Percentiles rank a stretch among this genome's conserved stretches.
Conservation (phyloP, 2,797 vertebrate species). For the Acridotheres tristis region DNA sequence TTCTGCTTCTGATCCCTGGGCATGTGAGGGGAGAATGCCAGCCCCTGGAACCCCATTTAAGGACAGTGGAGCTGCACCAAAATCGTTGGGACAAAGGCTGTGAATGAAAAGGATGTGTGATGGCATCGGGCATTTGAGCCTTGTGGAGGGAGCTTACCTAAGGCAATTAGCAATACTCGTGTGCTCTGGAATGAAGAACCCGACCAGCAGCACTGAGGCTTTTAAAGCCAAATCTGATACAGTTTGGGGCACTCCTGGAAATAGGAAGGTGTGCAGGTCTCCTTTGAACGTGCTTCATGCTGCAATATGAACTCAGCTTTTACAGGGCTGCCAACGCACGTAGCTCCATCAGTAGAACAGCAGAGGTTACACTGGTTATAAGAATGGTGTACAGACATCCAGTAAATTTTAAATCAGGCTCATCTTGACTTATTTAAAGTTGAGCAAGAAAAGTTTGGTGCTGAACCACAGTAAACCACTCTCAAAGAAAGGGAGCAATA, state of each 20-base stretch:
- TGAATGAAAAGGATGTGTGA: neutral
- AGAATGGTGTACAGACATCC: neutral
- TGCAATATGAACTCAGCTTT: neutral
- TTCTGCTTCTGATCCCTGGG: neutral
- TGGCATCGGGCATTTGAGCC: neutral
- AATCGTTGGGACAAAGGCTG: neutral
- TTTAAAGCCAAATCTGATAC: constrained; percentile 21
- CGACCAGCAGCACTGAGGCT: neutral
- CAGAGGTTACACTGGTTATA: neutral
- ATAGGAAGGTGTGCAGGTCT: neutral
- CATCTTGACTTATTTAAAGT: neutral
- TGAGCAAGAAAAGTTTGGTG: neutral
- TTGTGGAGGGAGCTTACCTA: neutral
- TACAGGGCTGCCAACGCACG: neutral
- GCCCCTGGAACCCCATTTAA: neutral
- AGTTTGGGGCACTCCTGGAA: neutral
- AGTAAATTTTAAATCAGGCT: neutral
- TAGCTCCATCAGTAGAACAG: neutral
- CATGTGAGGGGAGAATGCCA: rapidly evolving
- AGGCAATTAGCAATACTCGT: neutral
- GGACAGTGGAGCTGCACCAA: neutral
- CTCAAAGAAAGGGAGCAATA: neutral
- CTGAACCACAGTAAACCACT: neutral
- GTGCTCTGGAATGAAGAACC: neutral
- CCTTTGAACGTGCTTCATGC: neutral